Conservation (phyloP, 2,797 vertebrate genomes). For the Fratercula arctica region DNA sequence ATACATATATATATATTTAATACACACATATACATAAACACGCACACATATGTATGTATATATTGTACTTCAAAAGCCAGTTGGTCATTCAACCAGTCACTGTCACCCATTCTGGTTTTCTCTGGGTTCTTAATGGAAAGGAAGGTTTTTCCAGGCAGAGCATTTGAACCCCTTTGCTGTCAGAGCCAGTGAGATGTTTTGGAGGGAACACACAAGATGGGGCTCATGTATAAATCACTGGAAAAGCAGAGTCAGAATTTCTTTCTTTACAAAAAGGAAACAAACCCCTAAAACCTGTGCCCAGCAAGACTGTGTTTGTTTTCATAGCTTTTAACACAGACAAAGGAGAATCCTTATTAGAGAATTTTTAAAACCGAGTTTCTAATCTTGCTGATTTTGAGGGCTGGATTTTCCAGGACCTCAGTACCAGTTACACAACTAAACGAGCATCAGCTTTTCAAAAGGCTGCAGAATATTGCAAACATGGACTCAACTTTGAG, state of each 20-base stretch:
- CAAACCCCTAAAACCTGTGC: not conserved
- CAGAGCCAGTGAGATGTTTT: not conserved
- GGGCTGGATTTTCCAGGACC: slow-evolving; percentile 5
- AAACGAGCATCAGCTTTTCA: not conserved
- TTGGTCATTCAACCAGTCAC: not conserved
- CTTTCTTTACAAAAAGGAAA: not conserved
- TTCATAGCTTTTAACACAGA: not conserved
- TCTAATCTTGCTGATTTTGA: not conserved
- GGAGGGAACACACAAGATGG: slow-evolving; percentile 36
- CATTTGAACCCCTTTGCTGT: slow-evolving; percentile 24
- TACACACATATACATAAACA: not conserved
- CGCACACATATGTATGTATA: too few species aligned
- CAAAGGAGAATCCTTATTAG: not conserved
- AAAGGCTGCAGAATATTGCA: not conserved
- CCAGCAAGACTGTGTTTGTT: not conserved
- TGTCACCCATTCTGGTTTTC: not conserved
- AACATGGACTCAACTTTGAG: not conserved
- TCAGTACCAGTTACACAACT: not conserved
- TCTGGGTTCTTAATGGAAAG: not conserved
- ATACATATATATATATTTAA: not conserved
- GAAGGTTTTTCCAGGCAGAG: not conserved
- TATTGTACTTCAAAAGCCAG: not conserved
- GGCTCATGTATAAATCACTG: slow-evolving; percentile 9
- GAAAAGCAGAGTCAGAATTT: not conserved
- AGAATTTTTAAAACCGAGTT: not conserved